Evolutionary conservation across 30 jellyfish, hydroid and myxozoan species (phyloP), one percentile per base, ranked within the genome.

Genomic region (Cassiopea andromeda): DNA sequence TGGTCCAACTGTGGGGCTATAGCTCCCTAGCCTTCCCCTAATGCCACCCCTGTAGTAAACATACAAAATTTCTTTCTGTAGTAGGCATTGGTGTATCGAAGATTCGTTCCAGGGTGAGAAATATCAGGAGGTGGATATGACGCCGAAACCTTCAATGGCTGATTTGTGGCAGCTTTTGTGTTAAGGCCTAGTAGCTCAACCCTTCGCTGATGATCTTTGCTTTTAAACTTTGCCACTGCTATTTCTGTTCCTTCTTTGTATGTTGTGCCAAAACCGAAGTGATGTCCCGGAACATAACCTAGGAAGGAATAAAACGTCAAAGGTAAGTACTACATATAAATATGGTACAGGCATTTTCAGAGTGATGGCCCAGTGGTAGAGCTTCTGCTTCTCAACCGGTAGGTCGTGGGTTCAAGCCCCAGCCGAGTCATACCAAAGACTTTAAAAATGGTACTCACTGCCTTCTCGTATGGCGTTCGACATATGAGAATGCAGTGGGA

Each of bases 231-330:
- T 13, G 94, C 83, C 38, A 96, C 94, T 50, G 99, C 97, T 48
- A 73, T 87, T 59, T 96, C 99, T 19, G 99, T 87, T 2, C 97
- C 97, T 58, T 92, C 96, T 75, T 96, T 91, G 89, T 91, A 96
- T 2, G 98, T 91, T 60, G 89, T 78, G 61, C 99, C 99, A 76
- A 92, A 96, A 38, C 85, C 94, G 49, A 91, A 87, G 14, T 78
- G 92, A 59, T 85, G 98, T 48, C 88, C 92, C 44, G 99, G 99
- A 45, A 96, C 98, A 80, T 81, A 96, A 49, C 99, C 99, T 96
- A 17, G 15, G 43, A 64, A 64, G 73, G 73, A 64, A 17, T 27
- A 27, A 27, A 27, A 27, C 38, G 38, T 27, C 38, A 27, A 27
- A 27, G 38, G 38, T 27, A 27, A 27, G 38, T 27, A 27, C 38